Evolutionary conservation across 2,888 invertebrate genomes (phyloP).

Genomic region (Tetropium fuscum): DNA sequence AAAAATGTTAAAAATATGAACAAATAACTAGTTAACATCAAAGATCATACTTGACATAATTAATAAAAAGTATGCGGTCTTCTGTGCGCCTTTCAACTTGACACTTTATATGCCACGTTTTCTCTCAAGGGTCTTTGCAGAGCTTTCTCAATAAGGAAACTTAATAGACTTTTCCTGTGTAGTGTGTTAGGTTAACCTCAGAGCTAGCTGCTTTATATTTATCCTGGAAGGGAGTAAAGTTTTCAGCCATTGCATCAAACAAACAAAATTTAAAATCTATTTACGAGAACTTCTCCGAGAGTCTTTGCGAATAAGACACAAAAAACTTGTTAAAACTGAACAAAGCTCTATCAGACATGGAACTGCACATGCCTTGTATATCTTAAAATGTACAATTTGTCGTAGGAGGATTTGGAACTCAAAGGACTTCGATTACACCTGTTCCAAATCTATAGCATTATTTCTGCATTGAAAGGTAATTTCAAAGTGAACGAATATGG

Average conservation of each 20-base stretch:
- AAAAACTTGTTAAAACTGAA: slow-evolving; percentile 2
- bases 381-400: neutral
- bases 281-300: neutral
- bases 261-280: slow-evolving; percentile 11
- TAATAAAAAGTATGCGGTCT: no score
- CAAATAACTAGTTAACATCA: no score
- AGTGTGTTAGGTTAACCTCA: slow-evolving; percentile 1
- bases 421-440: no score
- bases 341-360: neutral
- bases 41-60: no score
- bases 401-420: no score
- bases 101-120: no score
- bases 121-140: neutral
- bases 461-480: no score
- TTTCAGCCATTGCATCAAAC: slow-evolving; percentile 6
- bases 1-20: no score
- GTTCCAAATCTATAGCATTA: no score
- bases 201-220: slow-evolving; percentile 5
- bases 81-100: no score
- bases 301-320: neutral
- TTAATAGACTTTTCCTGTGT: slow-evolving; percentile 7
- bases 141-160: slow-evolving; percentile 4
- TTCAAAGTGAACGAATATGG: no score
- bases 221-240: neutral
- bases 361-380: neutral